Conservation (phyloP, 2,113 vertebrate genomes). For the Eulemur rufifrons region DNA sequence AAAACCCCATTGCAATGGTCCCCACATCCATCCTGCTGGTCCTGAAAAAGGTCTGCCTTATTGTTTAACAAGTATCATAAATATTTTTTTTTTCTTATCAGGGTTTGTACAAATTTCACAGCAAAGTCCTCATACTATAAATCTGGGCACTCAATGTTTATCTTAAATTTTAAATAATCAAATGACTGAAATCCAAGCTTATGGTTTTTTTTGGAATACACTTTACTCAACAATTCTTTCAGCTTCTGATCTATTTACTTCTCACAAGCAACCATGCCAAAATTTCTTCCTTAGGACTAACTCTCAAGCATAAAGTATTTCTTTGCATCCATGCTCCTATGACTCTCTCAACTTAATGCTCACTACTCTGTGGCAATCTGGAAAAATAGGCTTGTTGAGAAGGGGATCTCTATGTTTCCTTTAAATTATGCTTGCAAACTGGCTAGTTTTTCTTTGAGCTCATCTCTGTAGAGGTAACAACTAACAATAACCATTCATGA, state of each 20-base stretch:
- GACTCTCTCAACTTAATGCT: neutral
- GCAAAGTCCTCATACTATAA: neutral
- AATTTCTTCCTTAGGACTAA: neutral
- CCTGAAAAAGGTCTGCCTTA: neutral
- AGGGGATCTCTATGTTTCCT: neutral
- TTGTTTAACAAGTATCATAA: neutral
- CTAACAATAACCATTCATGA: neutral
- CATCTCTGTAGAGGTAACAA: neutral
- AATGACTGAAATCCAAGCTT: neutral
- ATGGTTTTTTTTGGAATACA: neutral
- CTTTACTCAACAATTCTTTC: neutral
- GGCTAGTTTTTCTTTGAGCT: neutral
- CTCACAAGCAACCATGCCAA: neutral
- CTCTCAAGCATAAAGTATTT: neutral
- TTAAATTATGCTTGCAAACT: neutral
- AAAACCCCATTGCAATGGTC: no score
- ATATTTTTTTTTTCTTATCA: neutral
- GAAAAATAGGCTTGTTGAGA: neutral
- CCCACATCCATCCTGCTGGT: rapidly evolving
- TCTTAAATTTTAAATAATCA: neutral
- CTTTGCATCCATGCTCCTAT: neutral
- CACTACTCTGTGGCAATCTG: neutral
- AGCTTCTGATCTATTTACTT: neutral
- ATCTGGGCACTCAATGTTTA: neutral
- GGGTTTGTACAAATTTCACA: neutral